Percentiles rank a stretch among this genome's conserved stretches.
Evolutionary conservation across 1,140 invertebrate species (phyloP).

Genomic region (Idris sp.): DNA sequence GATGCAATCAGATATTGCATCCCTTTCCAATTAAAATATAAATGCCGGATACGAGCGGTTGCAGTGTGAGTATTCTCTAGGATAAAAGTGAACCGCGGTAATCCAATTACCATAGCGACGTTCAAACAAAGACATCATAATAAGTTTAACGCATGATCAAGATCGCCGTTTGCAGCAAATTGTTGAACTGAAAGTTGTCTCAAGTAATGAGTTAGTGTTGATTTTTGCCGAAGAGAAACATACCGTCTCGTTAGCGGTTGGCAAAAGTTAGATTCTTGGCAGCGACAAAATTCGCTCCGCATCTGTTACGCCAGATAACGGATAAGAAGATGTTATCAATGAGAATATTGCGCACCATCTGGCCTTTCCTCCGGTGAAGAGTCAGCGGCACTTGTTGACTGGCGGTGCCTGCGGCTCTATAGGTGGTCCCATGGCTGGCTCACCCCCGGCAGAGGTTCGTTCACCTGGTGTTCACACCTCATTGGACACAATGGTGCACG

Average conservation of each 20-base stretch:
- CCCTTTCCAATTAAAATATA: no score
- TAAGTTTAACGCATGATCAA: constrained; percentile 8
- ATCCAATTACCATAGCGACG: not conserved
- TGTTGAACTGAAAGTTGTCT: constrained; percentile 11
- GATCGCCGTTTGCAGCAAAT: constrained; percentile 19
- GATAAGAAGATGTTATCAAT: constrained; percentile 52
- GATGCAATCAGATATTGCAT: no score
- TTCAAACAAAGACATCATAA: constrained; percentile 21
- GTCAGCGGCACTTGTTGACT: constrained; percentile 40
- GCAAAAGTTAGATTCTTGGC: constrained; percentile 32
- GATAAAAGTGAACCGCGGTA: no score
- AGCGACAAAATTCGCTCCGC: constrained; percentile 47
- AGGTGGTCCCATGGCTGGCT: constrained; percentile 46
- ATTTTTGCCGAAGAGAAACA: constrained; percentile 21
- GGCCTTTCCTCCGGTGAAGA: constrained; percentile 36
- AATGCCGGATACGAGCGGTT: no score
- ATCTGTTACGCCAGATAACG: constrained; percentile 48
- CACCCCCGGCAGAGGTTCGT: constrained; percentile 45
- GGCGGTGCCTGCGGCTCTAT: constrained; percentile 31
- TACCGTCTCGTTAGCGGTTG: constrained; percentile 34
- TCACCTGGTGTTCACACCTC: constrained; percentile 59
- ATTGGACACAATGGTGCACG: constrained; percentile 53
- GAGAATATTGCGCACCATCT: constrained; percentile 43
- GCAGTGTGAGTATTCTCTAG: no score
- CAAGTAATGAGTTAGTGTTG: constrained; percentile 25